phyloP scores from a whole-genome alignment of 2,888 invertebrate species.

The Anthrax anthrax region DNA sequence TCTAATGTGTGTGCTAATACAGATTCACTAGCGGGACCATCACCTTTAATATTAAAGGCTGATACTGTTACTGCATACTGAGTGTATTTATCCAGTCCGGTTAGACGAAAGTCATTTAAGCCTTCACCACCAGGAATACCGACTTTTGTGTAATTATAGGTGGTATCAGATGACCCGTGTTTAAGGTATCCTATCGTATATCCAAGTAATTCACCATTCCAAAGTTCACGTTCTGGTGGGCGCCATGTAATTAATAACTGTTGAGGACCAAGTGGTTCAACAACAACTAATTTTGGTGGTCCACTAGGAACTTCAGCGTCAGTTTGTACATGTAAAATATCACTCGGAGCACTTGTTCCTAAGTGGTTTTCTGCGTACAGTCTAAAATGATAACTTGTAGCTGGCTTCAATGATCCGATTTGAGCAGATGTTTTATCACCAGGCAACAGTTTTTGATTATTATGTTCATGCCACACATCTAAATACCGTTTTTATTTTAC shows the following conservation, averaged over 20 bases:
- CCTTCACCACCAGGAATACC: conserved; percentile 36
- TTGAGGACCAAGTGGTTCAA: conserved; percentile 52
- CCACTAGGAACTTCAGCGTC: conserved; percentile 53
- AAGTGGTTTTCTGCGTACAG: conserved; percentile 47
- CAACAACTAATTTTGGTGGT: conserved; percentile 50
- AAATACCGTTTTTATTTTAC: not conserved
- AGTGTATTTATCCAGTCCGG: conserved; percentile 59
- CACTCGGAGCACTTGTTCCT: conserved; percentile 44
- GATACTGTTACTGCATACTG: conserved; percentile 64
- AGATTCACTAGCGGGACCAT: conserved; percentile 58
- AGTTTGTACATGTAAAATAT: conserved; percentile 40
- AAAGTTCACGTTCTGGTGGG: conserved; percentile 53
- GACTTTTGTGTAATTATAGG: conserved; percentile 28
- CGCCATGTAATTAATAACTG: conserved; percentile 62
- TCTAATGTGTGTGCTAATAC: conserved; percentile 35
- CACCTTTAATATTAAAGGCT: conserved; percentile 67
- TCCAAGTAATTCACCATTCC: conserved; percentile 62
- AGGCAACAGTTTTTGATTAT: conserved; percentile 40
- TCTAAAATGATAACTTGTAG: conserved; percentile 44
- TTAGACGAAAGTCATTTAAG: conserved; percentile 44
- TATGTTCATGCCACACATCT: conserved; percentile 45
- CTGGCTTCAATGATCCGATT: conserved; percentile 41
- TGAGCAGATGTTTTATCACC: conserved; percentile 40
- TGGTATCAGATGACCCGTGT: conserved; percentile 32
- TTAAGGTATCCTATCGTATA: conserved; percentile 46